A percentile compares a stretch with the other conserved stretches of the same genome.
Evolutionary conservation across 2,888 invertebrate species (phyloP).

Genomic region (Trissoscelio sp.): DNA sequence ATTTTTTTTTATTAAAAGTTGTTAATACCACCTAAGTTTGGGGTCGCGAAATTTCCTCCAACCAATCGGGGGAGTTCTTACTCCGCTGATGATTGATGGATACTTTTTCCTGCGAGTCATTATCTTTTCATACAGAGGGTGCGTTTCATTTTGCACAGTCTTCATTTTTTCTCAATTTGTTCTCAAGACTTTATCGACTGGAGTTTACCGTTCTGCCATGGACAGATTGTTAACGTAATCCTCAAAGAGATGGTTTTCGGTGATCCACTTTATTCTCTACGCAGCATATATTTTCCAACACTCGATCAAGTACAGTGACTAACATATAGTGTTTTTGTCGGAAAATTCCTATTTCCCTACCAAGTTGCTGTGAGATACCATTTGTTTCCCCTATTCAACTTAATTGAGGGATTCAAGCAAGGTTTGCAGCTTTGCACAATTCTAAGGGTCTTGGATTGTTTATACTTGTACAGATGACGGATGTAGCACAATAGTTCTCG

Average conservation of each 20-base stretch:
- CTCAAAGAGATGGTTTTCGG: not conserved
- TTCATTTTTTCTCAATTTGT: slow-evolving; percentile 1
- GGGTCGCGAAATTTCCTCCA: not conserved
- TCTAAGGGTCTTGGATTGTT: slow-evolving; percentile 8
- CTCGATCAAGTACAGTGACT: slow-evolving; percentile 6
- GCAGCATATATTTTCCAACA: not conserved
- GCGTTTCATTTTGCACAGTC: not conserved
- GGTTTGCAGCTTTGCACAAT: slow-evolving; percentile 3
- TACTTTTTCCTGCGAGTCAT: slow-evolving; percentile 21
- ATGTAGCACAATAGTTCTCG: not conserved
- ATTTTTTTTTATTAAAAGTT: slow-evolving; percentile 18
- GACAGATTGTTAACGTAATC: not conserved
- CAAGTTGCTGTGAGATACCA: not conserved
- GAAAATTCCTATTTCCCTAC: slow-evolving; percentile 5
- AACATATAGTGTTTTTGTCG: not conserved
- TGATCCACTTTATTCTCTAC: not conserved
- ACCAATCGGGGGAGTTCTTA: slow-evolving; percentile 5
- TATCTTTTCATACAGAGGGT: slow-evolving; percentile 21
- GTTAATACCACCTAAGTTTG: slow-evolving; percentile 3
- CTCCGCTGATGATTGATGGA: slow-evolving; percentile 22
- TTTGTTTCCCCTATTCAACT: not conserved
- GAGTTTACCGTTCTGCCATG: not conserved
- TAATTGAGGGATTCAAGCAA: not conserved
- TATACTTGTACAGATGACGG: not conserved
- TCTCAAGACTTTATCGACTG: not conserved